Conservation (phyloP, 2,113 vertebrate species). For the Gopherus flavomarginatus region DNA sequence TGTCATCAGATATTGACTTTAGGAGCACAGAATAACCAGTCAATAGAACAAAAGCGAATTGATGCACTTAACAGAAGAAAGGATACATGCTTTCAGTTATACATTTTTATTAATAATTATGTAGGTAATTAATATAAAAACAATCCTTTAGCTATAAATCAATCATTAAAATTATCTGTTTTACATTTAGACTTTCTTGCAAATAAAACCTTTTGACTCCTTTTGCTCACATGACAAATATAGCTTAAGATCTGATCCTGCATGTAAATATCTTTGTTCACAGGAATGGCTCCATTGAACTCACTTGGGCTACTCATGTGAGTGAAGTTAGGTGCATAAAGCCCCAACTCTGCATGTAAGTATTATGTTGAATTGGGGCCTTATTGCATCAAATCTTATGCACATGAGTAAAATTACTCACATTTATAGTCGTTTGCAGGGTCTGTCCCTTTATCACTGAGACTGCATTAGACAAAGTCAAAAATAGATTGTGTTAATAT, state of each 20-base stretch:
- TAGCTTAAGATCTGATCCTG: background rate
- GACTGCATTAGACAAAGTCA: background rate
- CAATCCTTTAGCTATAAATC: background rate
- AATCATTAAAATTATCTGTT: background rate
- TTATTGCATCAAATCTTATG: background rate
- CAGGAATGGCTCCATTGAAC: accelerated
- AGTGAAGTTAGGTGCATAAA: background rate
- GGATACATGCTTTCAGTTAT: background rate
- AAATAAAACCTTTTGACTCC: background rate
- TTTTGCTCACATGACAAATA: background rate
- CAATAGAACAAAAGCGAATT: accelerated
- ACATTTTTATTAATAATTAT: background rate
- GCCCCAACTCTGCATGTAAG: background rate
- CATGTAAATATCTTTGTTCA: background rate
- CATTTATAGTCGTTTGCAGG: background rate
- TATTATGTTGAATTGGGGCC: accelerated
- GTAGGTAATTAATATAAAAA: background rate
- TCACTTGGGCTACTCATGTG: background rate
- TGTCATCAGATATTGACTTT: background rate
- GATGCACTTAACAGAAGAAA: background rate
- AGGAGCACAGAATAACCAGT: accelerated
- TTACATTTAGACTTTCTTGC: background rate
- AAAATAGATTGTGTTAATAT: constrained; percentile 1
- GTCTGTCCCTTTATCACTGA: background rate
- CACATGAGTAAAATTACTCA: background rate